Base-by-base conservation (phyloP, 2,888 invertebrate genomes). In the Bursaphelenchus okinawaensis region DNA sequence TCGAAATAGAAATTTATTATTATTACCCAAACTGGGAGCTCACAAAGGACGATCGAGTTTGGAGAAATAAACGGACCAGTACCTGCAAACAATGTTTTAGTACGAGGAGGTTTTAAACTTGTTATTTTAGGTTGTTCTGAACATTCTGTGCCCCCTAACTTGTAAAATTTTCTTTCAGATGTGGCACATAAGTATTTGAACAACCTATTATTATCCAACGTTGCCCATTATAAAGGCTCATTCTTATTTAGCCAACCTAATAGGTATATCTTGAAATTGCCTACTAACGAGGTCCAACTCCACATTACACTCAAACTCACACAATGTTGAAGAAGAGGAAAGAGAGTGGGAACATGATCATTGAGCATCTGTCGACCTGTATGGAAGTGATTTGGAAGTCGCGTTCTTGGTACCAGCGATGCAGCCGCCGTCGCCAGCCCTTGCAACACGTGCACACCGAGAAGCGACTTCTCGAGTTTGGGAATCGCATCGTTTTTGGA, bases 361-460 rank as follows among this genome's bases (percentile, higher is more conserved):
- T 79, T 70, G 79, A 79, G 71, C 77, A 77, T 54, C 79, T 70
- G 67, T 79, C 79, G 40, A 79, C 78, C 77, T 80, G 80, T 65
- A 80, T 78, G 66, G 77, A 77, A 55, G 80, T 80, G 63, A 80
- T 70, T n/a, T 79, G 76, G 77, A 77, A 80, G 63, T 80, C 80
- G 12, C 76, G 65, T 50, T 80, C 80, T 7, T 77, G 74, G 8
- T 72, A 75, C 62, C 75, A 75, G 6, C 72, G 31, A 27, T 52
- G 23, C 56, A 29, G 63, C 62, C 19, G 60, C 54, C 54, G 26
- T 1, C 24, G 54, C 54, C 54, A 54, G 27, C 27, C 27, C 27
- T 54, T 54, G 26, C 24, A 54, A 54, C 54, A 26, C 1, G 40
- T 40, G 40, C 40, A 40, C 16, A 40, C 40, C 40, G 40, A 12